These are phyloP conservation scores for Branchinecta lindahli DNA, from an alignment of 1,140 invertebrate species.

Conservation along the genomic window DNA sequence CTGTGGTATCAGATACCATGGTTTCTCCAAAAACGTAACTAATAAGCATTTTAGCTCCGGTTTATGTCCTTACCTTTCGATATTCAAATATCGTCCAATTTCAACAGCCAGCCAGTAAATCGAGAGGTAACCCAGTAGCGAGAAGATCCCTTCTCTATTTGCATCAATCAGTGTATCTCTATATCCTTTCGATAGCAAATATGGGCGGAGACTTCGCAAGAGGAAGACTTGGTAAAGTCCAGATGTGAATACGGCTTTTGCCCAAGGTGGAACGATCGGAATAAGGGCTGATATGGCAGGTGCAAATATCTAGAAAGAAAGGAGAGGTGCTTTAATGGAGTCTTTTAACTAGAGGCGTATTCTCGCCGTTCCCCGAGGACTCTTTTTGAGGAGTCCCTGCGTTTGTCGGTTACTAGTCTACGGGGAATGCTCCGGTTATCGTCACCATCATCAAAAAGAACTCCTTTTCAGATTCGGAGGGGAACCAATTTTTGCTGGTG, in stretches of 20 bases:
- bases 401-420: too few relatives aligned
- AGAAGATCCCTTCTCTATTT: slow-evolving; percentile 78
- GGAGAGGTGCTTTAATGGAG: slow-evolving; percentile 7
- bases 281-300: slow-evolving; percentile 39
- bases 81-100: slow-evolving; percentile 43
- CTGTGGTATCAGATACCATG: too few relatives aligned
- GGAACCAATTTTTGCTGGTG: too few relatives aligned
- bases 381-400: too few relatives aligned
- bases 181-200: slow-evolving; percentile 46
- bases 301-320: slow-evolving; percentile 38
- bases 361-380: too few relatives aligned
- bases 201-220: slow-evolving; percentile 44
- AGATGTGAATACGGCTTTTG: slow-evolving; percentile 39
- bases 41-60: too few relatives aligned
- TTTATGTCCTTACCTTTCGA: slow-evolving; percentile 15
- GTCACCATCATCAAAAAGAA: too few relatives aligned
- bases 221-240: slow-evolving; percentile 52
- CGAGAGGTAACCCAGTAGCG: slow-evolving; percentile 61
- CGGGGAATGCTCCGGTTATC: too few relatives aligned
- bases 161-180: slow-evolving; percentile 50
- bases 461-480: too few relatives aligned
- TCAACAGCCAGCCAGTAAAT: slow-evolving; percentile 59
- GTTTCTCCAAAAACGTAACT: too few relatives aligned
- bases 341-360: neutral
- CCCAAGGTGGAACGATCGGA: slow-evolving; percentile 32